Evolutionary conservation across 2,888 invertebrate species (phyloP), one percentile per base, ranked within the genome.

Genomic region (Epirrhoe tristata): DNA sequence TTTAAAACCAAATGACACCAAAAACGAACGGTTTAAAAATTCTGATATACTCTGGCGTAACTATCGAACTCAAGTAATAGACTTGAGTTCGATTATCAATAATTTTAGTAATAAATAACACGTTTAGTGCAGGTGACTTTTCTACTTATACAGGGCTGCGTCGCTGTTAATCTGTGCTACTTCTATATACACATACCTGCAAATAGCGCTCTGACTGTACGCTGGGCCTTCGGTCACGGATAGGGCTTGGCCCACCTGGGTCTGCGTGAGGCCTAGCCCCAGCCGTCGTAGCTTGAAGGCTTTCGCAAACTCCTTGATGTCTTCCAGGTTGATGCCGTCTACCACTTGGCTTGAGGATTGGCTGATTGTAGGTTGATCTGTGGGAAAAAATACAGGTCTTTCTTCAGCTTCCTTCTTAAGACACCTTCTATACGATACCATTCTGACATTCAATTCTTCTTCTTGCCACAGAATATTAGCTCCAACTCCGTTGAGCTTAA

Each of bases 141-240:
- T 10, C 36, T 36, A 34, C 34, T 32, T 6, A 36, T 7, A 36
- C 8, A 36, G 1, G 1, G 36, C 10, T 36, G 3, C 2, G 12
- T 12, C n/a, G n/a, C n/a, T 12, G 12, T 43, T 12, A 43, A 12
- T 12, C 39, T 12, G 39, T 39, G 36, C 39, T 43, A 39, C 39
- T 39, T 39, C 39, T 43, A 43, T 12, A 43, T 4, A 43, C 8
- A 73, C 71, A 70, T 95, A 99, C 99, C 99, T 98, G 97, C 99
- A 99, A 89, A 99, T 99, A 79, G 99, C 99, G 91, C 98, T 98
- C 95, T 99, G 99, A 93, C 98, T 99, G 93, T 99, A 99, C 58
- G 99, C 98, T 39, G 99, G 99, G 62, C 99, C 99, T 93, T 99
- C 99, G 24, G 98, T 98, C 65, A 98, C 97, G 72, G 98, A 98